Conservation (phyloP, 2,113 vertebrate species). For the Canis aureus region DNA sequence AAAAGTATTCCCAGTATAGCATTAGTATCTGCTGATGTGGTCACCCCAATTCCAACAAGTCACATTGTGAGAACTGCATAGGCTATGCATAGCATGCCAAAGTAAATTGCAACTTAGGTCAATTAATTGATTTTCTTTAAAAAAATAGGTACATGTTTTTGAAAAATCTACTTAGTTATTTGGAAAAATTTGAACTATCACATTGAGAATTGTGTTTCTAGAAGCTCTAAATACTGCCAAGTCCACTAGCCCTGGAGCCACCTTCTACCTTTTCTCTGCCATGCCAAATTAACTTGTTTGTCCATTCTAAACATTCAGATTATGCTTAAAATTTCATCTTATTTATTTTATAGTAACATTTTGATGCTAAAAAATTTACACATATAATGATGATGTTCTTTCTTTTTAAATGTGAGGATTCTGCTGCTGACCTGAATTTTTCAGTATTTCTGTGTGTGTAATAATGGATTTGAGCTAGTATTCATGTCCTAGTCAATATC, state of each 20-base stretch:
- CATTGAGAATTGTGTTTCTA: background rate
- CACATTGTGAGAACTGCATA: slow-evolving; percentile 13
- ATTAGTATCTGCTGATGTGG: background rate
- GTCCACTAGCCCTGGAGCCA: background rate
- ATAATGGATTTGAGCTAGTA: background rate
- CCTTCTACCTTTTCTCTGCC: background rate
- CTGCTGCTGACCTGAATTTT: background rate
- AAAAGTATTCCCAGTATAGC: slow-evolving; percentile 33
- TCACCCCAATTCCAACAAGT: background rate
- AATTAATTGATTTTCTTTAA: slow-evolving; percentile 12
- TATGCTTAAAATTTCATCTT: slow-evolving; percentile 16
- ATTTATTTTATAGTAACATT: background rate
- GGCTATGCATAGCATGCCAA: background rate
- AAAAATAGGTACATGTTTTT: background rate
- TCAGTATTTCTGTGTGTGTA: background rate
- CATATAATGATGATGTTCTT: background rate
- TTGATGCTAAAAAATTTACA: background rate
- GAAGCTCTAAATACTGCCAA: background rate
- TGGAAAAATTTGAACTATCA: background rate
- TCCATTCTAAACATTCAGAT: background rate
- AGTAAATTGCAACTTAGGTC: background rate
- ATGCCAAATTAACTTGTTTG: background rate
- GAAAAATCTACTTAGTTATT: background rate
- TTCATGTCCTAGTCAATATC: background rate
- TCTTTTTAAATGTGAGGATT: background rate